A percentile compares a stretch with the other conserved stretches of the same genome.
phyloP scores from a whole-genome alignment of 2,888 invertebrate species.

The Xanthostigma xanthostigma region DNA sequence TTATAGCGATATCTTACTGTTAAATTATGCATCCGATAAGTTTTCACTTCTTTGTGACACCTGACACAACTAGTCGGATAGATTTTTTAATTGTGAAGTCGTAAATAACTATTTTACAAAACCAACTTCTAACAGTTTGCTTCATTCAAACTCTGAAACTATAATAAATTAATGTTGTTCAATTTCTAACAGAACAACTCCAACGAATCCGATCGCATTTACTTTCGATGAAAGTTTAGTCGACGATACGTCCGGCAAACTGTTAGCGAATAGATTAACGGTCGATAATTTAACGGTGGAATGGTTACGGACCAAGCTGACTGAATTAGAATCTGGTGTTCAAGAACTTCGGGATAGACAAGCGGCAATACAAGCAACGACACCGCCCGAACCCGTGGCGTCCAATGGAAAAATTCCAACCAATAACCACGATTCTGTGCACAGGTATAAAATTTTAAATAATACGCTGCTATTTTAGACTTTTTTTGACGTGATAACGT shows the following conservation, averaged over 20 bases:
- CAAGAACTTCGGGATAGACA: conserved; percentile 53
- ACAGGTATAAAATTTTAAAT: neutral
- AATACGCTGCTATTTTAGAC: neutral
- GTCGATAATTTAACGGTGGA: conserved; percentile 88
- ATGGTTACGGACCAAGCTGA: conserved; percentile 66
- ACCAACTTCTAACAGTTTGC: too few species aligned
- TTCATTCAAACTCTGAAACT: neutral
- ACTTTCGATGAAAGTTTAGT: conserved; percentile 78
- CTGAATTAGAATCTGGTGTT: conserved; percentile 63
- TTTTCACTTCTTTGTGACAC: too few species aligned
- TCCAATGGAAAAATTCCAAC: conserved; percentile 1
- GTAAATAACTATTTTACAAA: neutral
- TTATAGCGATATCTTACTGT: neutral
- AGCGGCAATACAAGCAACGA: conserved; percentile 3
- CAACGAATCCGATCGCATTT: conserved; percentile 61
- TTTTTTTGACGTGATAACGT: too few species aligned
- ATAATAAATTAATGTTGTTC: neutral
- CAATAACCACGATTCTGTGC: conserved; percentile 1
- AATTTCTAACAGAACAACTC: conserved; percentile 47
- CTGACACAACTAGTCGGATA: neutral
- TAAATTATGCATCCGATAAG: too few species aligned
- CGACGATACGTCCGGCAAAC: conserved; percentile 75
- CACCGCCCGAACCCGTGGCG: neutral
- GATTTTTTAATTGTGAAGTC: neutral
- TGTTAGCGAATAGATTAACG: conserved; percentile 74